phyloP scores from a whole-genome alignment of 2,888 invertebrate species.

The Platerodrilus igneus region DNA sequence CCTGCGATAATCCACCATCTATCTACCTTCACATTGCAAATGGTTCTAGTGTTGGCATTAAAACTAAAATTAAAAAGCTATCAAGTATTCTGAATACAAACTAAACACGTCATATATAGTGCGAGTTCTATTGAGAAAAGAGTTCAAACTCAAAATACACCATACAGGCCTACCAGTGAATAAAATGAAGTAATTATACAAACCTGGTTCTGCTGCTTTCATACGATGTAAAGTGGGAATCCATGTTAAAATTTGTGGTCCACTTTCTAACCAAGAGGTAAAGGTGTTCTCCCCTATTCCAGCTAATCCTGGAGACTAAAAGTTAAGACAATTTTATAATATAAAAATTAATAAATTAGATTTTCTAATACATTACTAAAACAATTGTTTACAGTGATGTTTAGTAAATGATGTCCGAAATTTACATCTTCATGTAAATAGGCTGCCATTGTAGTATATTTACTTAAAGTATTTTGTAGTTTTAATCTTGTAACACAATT shows the following conservation, averaged over 20 bases:
- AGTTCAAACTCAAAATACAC: too few relatives aligned
- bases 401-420: conserved; percentile 59
- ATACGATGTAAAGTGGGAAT: conserved; percentile 61
- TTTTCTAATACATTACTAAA: conserved; percentile 70
- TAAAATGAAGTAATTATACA: too few relatives aligned
- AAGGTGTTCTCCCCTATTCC: conserved; percentile 64
- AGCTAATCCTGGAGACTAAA: conserved; percentile 64
- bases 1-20: too few relatives aligned
- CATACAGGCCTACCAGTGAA: too few relatives aligned
- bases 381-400: conserved; percentile 66
- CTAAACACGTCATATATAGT: too few relatives aligned
- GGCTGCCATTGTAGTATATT: conserved; percentile 57
- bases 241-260: conserved; percentile 61
- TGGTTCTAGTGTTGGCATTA: too few relatives aligned
- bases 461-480: conserved; percentile 58
- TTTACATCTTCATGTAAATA: conserved; percentile 60
- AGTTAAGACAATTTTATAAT: too few relatives aligned
- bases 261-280: conserved; percentile 64
- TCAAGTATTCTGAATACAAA: too few relatives aligned
- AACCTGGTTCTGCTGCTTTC: conserved; percentile 57
- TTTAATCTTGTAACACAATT: conserved; percentile 64
- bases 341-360: conserved; percentile 8
- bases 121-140: too few relatives aligned
- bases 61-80: background rate
- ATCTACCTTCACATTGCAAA: too few relatives aligned